Evolutionary conservation across 2,888 invertebrate genomes (phyloP), one percentile per base, ranked within the genome.

Genomic region (Platycnemis pennipes): DNA sequence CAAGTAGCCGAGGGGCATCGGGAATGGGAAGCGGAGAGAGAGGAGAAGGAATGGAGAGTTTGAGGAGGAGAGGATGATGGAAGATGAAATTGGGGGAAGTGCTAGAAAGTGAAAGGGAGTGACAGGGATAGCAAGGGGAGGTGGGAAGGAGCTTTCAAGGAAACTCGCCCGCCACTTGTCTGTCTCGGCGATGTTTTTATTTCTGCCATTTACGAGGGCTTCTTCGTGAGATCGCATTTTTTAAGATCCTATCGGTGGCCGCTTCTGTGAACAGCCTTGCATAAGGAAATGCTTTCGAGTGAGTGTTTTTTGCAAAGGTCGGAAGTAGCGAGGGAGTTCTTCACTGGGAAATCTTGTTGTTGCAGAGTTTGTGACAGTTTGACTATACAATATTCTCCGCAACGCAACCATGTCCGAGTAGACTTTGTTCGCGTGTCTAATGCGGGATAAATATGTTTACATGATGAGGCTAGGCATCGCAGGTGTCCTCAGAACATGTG

Each of bases 81-180:
- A 91, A 69, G 63, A 63, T 56, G 91, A 91, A 91, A 91, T 63
- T 63, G 56, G 26, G 91, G 44, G 91, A 91, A 44, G 63, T 45
- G 44, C 69, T 63, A 44, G 63, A 91, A 91, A 91, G 91, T 91
- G 91, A 91, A 91, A 91, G 91, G 69, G 91, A 91, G n/a, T 91
- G 91, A 63, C 53, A 91, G 44, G 44, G 91, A 69, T 91, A 63
- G 91, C 31, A n/a, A 37, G 63, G 45, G 31, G 31, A 69, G n/a
- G n/a, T 31, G 77, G 11, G 63, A 26, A 37, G 31, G 37, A 77
- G 37, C 8, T 37, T 8, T 77, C 37, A 77, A 77, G 77, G 37
- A 37, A 37, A 37, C 8, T 77, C 37, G 1, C 77, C 26, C 77
- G 37, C 77, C 8, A 37, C 77, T 37, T 77, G 77, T n/a, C 63